Evolutionary conservation across 1,140 invertebrate genomes (phyloP), one percentile per base, ranked within the genome.

Genomic region (Pseudoatta argentina): DNA sequence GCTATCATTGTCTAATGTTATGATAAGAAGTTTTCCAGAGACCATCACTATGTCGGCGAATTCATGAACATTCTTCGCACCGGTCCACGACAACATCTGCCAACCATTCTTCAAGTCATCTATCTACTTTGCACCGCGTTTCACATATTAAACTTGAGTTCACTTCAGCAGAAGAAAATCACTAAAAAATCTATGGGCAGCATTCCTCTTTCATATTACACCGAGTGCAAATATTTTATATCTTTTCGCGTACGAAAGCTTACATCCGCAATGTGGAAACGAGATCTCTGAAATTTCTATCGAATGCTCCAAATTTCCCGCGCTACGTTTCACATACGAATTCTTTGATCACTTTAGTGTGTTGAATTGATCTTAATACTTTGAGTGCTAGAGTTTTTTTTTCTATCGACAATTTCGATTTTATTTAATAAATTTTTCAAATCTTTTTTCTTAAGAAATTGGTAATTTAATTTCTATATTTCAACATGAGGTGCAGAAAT

Each of bases 81-180:
- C 61, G 16, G 61, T 77, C 72, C 34, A 30, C 75, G 71, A 85
- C 72, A 85, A 85, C 75, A 85, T 73, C 82, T 85, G 82, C 82
- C 82, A 85, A 44, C 75, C 48, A 48, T 76, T 76, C 82, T 77
- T 85, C 72, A 53, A 76, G 82, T 77, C 73, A 85, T 85, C 82
- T 72, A 85, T 85, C 82, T 83, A 83, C 55, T 64, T 85, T 66
- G 73, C 82, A 21, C 24, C 44, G 44, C 76, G 63, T 79, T 64
- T 78, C 61, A 48, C 63, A 85, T 76, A 85, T 85, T 85, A 85
- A 85, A 85, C 48, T 85, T 85, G 73, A 63, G 61, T 55, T 77
- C 59, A 48, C 72, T 48, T 85, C n/a, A 21, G 16, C 63, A 61
- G 73, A 61, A 78, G 75, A 55, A 85, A 85, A 85, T 66, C 82